Evolutionary conservation across 2,888 invertebrate genomes (phyloP), one percentile per base, ranked within the genome.

Genomic region (Pachliopta kotzebuea): DNA sequence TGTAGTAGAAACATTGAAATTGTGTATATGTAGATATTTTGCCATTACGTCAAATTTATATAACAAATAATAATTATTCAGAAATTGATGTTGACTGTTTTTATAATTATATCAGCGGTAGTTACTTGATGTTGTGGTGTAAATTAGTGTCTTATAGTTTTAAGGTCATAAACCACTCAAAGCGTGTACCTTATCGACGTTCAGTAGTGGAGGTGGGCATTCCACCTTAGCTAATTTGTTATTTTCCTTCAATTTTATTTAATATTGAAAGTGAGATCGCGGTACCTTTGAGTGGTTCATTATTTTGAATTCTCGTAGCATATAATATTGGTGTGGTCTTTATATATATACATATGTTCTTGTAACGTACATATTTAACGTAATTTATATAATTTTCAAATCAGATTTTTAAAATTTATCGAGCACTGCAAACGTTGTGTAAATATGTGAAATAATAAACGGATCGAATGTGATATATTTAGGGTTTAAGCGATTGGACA

Each of bases 71-170:
- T 84, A 78, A 88, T 84, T 88, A 92, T 91, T 89, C 88, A 80
- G 21, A 88, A 91, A 89, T 92, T 86, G 91, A 90, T 92, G 92
- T 92, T 92, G 92, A 92, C 90, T 92, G 92, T 92, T 92, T 89
- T 92, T 88, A 90, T 90, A 90, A 90, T 88, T 89, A 89, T 90
- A 91, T 86, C 85, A 83, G 85, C 91, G 83, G 91, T 89, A 91
- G 91, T 90, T 90, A 92, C 81, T 92, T 87, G 92, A 90, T 92
- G 92, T 92, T 92, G 92, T 92, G 92, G 90, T 85, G 92, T 92
- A 89, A 85, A 86, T 86, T 90, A 90, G 91, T 91, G 91, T 91
- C 90, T 91, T 91, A 90, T 90, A 86, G 84, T 73, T 77, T 74
- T 85, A 88, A 86, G 86, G 78, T 78, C 72, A 75, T 79, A 74